Conservation (phyloP, 2,113 vertebrate species). For the Platycercus adscitus region DNA sequence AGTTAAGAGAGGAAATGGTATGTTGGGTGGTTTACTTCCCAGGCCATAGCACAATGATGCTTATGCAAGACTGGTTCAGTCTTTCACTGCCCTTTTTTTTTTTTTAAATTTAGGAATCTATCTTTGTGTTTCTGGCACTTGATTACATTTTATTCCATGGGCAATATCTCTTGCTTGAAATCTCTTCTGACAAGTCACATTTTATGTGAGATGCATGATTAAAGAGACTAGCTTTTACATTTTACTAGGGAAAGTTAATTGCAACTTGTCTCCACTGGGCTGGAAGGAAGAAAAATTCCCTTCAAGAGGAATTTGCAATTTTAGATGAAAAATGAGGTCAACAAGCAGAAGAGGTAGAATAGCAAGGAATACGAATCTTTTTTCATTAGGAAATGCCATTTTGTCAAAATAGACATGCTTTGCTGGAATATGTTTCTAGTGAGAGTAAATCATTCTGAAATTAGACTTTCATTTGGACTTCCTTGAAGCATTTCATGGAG, state of each 20-base stretch:
- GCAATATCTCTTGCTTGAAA: not conserved
- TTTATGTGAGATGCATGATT: not conserved
- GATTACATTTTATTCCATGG: not conserved
- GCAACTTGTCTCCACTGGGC: not conserved
- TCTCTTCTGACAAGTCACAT: slow-evolving; percentile 10
- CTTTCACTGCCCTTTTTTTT: not conserved
- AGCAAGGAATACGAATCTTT: not conserved
- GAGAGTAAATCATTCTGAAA: slow-evolving; percentile 1
- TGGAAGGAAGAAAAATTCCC: not conserved
- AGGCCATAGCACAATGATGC: not conserved
- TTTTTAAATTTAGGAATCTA: not conserved
- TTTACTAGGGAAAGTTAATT: slow-evolving; percentile 31
- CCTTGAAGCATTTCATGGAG: not conserved
- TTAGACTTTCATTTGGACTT: not conserved
- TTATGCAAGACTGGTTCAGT: not conserved
- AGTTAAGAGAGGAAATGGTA: slow-evolving; percentile 48
- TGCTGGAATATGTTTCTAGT: not conserved
- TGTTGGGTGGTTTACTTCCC: slow-evolving; percentile 52
- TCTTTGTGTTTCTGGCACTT: not conserved
- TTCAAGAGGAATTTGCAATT: not conserved
- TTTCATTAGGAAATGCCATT: not conserved
- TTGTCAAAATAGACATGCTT: slow-evolving; percentile 7
- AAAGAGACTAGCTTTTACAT: not conserved
- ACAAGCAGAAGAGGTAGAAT: not conserved
- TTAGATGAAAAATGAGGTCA: slow-evolving; percentile 11